Evolutionary conservation across 2,888 invertebrate genomes (phyloP), one percentile per base, ranked within the genome.

Genomic region (Glyphotaelius pellucidus): DNA sequence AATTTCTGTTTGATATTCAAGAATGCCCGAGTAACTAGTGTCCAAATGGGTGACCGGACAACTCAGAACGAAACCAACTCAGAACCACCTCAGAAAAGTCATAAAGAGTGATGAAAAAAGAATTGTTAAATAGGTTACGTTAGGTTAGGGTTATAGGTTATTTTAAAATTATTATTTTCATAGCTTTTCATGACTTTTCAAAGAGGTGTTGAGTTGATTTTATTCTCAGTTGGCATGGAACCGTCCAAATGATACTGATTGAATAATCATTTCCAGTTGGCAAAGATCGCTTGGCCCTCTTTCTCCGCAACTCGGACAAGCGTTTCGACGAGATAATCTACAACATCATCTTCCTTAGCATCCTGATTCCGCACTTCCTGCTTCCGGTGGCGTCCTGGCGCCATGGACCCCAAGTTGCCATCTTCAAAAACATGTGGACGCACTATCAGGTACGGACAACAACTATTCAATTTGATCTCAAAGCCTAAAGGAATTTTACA

Each of bases 401-500:
- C 0, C 97, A 97, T 94, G 97, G 97, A 0, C 95, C 95, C 0
- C 97, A 98, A 95, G 97, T 97, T 47, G 97, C 97, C 0, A 97
- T 97, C 94, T 98, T 97, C 94, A 98, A 97, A 95, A 97, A 98
- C 94, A 97, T 98, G 97, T 98, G 97, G 97, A 97, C 97, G 0
- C 97, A 97, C 94, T 97, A 97, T 95, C 97, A 97, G 95, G 97
- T 97, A 94, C 89, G 80, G 84, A 88, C 19, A 89, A 83, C 19
- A 80, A 83, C 19, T 31, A 15, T 83, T 83, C 31, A 4, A 80
- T n/a, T 80, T 11, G 2, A 38, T 14, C 30, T 31, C 15, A 80
- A n/a, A 31, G n/a, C 30, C 4, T 0, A 15, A 80, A 30, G 15
- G 47, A 14, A 47, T 47, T 47, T 47, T 15, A 15, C 15, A 47